Base-by-base conservation (phyloP, 64 coral and sea anemone genomes). In the Stichodactyla mertensii region DNA sequence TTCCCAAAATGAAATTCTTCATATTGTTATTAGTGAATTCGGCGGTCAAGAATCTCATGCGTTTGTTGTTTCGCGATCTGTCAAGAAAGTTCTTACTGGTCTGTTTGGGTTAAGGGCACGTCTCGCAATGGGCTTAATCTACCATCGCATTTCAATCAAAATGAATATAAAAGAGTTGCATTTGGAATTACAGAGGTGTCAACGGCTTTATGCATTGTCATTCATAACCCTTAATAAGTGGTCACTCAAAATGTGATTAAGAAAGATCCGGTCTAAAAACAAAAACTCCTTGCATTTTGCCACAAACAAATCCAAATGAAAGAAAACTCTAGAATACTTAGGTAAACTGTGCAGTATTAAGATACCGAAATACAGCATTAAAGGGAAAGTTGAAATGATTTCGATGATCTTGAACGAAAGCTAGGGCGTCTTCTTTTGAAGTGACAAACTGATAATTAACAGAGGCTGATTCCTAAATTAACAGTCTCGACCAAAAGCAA, bases 161-260 rank as follows among this genome's bases (percentile, higher is more conserved):
- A 77, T 92, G 51, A 92, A 88, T 55, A 95, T 93, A 93, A 96
- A 96, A 87, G 92, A 84, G 27, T 67, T 84, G 91, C 80, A 92
- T 89, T 89, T 89, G 86, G 85, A 86, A 96, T 96, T 92, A 96
- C 85, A 62, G 69, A 93, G 94, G 94, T 96, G 94, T 96, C 94
- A 93, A 96, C 82, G 91, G 88, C 88, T 96, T 96, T 93, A 88
- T 54, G 56, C 36, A 78, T 86, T 93, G 94, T 96, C 94, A 93
- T 87, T 95, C 87, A 92, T 89, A 79, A 64, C 15, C 85, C 79
- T 86, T 93, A 93, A 90, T 96, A 92, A 93, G 77, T 79, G 70
- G 64, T 31, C 79, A 86, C 89, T 92, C 79, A 86, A 90, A 87
- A 85, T 89, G 86, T 70, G 94, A 96, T 90, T 90, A 90, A 83